Evolutionary conservation across 2,888 invertebrate species (phyloP), one percentile per base, ranked within the genome.

Genomic region (Drosophila cognata): DNA sequence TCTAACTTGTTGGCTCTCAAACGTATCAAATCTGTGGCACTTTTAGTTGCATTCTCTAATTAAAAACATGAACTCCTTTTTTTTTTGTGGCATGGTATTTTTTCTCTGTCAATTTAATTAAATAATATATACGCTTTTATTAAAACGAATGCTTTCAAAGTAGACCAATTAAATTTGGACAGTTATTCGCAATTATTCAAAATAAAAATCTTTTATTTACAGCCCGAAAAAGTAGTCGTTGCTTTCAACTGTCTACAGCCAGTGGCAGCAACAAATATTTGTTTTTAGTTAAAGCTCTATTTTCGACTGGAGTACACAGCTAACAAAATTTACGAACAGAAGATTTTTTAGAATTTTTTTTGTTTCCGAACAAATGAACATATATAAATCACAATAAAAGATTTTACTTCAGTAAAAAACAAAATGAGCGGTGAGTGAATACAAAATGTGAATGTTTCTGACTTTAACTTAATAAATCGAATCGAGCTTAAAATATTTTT

Each of bases 161-260:
- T 28, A 18, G 10, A 28, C 25, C 50, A 50, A 50, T 50, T 50
- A 50, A 50, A 10, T 18, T 50, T 18, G 18, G 10, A 5, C 28
- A 28, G 16, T 28, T 28, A 8, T 16, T 28, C 16, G 25, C 10
- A 25, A 16, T 28, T 50, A 28, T 28, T 50, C 28, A 11, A 28
- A 18, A 28, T 50, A 28, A n/a, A 51, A 29, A 29, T n/a, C 0
- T 13, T 29, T 51, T n/a, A 28, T 50, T 28, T 50, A 28, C 5
- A 51, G 11, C 1, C 35, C 35, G 16, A 38, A 43, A 28, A 43
- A 57, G 57, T 57, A 57, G 57, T n/a, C 57, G 6, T 57, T 57
- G 41, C 43, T 25, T 21, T 57, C 16, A 21, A 18, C 31, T 21
- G 41, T 3, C 21, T 11, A 31, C 13, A 21, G 41, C 2, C 16